Evolutionary conservation across 2,113 vertebrate genomes (phyloP), one percentile per base, ranked within the genome.

Genomic region (Tychaedon coryphoeus): DNA sequence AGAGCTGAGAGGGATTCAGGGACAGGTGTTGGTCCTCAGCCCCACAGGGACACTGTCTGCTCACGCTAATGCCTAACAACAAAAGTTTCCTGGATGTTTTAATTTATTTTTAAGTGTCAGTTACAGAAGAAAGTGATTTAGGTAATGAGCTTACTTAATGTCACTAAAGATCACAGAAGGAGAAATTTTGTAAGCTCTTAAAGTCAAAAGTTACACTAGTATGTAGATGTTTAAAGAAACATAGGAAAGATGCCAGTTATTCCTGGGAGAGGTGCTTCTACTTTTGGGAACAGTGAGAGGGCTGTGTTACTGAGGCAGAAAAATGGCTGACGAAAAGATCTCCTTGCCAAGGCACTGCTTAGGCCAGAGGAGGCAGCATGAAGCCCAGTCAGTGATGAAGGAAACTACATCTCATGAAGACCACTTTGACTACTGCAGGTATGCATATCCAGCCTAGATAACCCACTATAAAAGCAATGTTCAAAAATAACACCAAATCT

Each of bases 21-120:
- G 26, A 33, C 26, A 77, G 23, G 23, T 0, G 0, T 48, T 19
- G 38, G 43, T 67, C 65, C 40, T 36, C 43, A 79, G 62, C 33
- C 29, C 38, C 28, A 29, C 23, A 51, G 54, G 48, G 50, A 51
- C 54, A 51, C 34, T 34, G 16, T 28, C 53, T 13, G 6, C 34
- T 80, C 26, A 50, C 0, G 1, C 10, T 50, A 14, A 10, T 2
- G 9, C 0, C 1, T 62, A 45, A 45, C 0, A 1, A 47, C 29
- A 43, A n/a, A 48, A 70, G 34, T 42, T 28, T 64, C 42, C 56
- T 25, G 9, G 8, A 25, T 67, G 4, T 51, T 61, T 48, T 23
- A 48, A 36, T 62, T 40, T 51, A 51, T 64, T 57, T 80, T 48
- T 2, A 61, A 42, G 24, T 60, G 33, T 29, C 43, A 38, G n/a